Evolutionary conservation across 2,113 vertebrate species (phyloP).

Genomic region (Aegotheles bennettii): DNA sequence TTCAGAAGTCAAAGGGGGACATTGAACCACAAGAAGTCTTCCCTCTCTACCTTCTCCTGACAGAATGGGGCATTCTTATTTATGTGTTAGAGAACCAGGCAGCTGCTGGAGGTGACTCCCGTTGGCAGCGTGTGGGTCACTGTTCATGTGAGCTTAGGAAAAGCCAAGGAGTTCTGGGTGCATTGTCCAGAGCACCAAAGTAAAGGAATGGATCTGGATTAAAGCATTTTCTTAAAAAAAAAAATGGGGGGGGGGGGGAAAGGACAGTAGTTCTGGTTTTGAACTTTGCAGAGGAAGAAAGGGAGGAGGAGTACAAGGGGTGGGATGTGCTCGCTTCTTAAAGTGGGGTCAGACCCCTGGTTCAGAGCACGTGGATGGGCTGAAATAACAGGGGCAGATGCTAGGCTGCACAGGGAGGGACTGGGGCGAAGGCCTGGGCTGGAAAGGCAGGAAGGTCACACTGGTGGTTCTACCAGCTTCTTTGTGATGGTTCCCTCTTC

Average conservation of each 20-base stretch:
- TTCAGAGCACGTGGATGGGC: background rate
- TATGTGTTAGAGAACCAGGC: background rate
- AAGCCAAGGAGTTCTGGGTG: background rate
- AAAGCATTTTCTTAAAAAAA: no score
- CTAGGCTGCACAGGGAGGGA: background rate
- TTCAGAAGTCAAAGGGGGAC: background rate
- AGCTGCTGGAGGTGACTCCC: background rate
- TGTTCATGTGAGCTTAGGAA: background rate
- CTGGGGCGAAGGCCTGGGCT: background rate
- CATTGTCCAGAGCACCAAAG: background rate
- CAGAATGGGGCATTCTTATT: background rate
- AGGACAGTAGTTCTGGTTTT: background rate
- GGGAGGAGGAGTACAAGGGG: background rate
- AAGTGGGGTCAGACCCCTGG: background rate
- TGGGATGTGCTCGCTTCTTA: background rate
- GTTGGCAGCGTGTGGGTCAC: background rate
- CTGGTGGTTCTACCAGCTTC: background rate
- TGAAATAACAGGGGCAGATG: background rate
- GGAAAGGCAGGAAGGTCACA: background rate
- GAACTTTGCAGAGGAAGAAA: background rate
- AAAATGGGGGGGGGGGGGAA: no score
- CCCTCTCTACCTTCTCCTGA: background rate
- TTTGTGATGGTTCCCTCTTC: background rate
- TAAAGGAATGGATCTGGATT: no score
- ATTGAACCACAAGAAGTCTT: background rate